These are phyloP conservation scores for Allacma fusca DNA, from an alignment of 2,888 invertebrate genomes.

Conservation along the genomic window DNA sequence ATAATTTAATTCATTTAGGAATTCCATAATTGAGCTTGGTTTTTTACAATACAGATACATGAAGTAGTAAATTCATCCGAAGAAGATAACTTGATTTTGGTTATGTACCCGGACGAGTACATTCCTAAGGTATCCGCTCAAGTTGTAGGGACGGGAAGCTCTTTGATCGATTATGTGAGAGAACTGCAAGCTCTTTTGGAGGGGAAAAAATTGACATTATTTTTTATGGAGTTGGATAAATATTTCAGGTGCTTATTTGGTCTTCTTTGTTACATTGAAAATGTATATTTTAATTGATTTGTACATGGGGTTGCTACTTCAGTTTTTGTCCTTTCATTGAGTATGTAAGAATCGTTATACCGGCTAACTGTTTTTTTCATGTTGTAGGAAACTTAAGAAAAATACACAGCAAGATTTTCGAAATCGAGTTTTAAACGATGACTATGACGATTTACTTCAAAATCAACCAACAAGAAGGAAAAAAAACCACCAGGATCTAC, in stretches of 20 bases:
- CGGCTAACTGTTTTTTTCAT: no score
- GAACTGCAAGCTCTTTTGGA: conserved; percentile 47
- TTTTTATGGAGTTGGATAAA: conserved; percentile 65
- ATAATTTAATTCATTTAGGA: no score
- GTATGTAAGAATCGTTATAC: no score
- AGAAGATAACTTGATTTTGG: conserved; percentile 50
- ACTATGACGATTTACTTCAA: conserved; percentile 16
- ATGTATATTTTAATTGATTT: no score
- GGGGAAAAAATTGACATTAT: conserved; percentile 64
- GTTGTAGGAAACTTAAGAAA: conserved; percentile 58
- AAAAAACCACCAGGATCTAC: conserved; percentile 39
- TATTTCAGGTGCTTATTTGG: conserved; percentile 70
- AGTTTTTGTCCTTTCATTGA: no score
- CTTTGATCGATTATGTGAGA: conserved; percentile 56
- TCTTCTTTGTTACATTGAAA: no score
- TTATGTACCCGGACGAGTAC: conserved; percentile 47
- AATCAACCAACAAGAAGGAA: conserved; percentile 41
- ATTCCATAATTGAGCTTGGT: no score
- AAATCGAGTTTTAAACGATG: conserved; percentile 52
- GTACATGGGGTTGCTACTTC: no score
- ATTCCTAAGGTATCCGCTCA: conserved; percentile 50
- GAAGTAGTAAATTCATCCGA: conserved; percentile 45
- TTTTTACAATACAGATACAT: conserved; percentile 40
- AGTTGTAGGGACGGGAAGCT: conserved; percentile 27
- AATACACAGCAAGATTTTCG: conserved; percentile 57